Evolutionary conservation across 2,113 vertebrate species (phyloP).

Genomic region (Odontesthes bonariensis): DNA sequence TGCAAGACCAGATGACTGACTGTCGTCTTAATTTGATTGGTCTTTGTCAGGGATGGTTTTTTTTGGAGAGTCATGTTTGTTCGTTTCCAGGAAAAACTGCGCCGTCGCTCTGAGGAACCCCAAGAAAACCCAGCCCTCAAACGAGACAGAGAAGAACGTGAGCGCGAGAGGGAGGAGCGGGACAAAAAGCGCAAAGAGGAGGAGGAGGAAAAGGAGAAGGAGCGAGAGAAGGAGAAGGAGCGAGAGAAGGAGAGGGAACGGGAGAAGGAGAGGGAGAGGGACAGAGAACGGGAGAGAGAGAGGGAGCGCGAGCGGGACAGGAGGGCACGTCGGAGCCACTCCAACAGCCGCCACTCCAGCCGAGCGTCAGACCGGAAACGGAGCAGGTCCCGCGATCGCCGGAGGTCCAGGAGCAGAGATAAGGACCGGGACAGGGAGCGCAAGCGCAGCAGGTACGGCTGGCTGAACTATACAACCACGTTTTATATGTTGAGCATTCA

Average conservation of each 20-base stretch:
- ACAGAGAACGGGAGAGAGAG: slow-evolving; percentile 85
- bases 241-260: slow-evolving; percentile 85
- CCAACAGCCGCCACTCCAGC: slow-evolving; percentile 93
- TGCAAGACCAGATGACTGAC: too few species aligned
- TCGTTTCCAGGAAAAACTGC: slow-evolving; percentile 81
- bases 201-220: slow-evolving; percentile 87
- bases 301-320: slow-evolving; percentile 88
- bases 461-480: background rate
- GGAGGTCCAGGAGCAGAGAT: slow-evolving; percentile 94
- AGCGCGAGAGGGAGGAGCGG: slow-evolving; percentile 84
- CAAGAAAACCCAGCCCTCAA: slow-evolving; percentile 71
- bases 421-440: slow-evolving; percentile 87
- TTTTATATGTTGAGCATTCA: too few species aligned
- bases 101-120: slow-evolving; percentile 81
- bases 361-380: slow-evolving; percentile 91
- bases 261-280: slow-evolving; percentile 85
- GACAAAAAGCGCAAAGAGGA: slow-evolving; percentile 83
- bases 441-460: slow-evolving; percentile 91
- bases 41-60: background rate
- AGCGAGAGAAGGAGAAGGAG: slow-evolving; percentile 88
- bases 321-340: slow-evolving; percentile 92
- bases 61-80: background rate
- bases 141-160: slow-evolving; percentile 80
- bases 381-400: slow-evolving; percentile 94
- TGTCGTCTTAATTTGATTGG: background rate